A percentile compares a stretch with the other conserved stretches of the same genome.
These are phyloP conservation scores for Triplophysa dalaica DNA, from an alignment of 2,113 vertebrate species.

Conservation along the genomic window DNA sequence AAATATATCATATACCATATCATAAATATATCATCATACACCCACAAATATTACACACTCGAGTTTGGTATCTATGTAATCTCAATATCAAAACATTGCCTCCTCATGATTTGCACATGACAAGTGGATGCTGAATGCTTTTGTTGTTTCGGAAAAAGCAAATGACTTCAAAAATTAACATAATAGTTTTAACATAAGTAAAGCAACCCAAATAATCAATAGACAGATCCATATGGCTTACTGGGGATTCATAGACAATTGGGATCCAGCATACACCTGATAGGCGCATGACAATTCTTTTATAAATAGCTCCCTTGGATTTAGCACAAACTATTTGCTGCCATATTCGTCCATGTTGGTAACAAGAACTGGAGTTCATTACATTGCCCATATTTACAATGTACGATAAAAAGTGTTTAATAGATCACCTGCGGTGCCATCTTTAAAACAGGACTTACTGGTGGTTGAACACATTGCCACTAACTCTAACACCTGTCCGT, in stretches of 20 bases:
- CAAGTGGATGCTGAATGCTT: no score
- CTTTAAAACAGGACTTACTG: background rate
- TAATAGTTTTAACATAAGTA: background rate
- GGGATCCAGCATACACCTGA: slow-evolving; percentile 14
- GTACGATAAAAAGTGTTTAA: background rate
- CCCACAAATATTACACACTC: no score
- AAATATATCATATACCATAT: no score
- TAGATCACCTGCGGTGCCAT: background rate
- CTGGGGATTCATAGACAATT: slow-evolving; percentile 5
- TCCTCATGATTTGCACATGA: no score
- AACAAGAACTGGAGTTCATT: background rate
- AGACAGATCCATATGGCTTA: background rate
- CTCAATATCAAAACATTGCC: no score
- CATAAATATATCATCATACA: no score
- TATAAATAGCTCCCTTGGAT: slow-evolving; percentile 19
- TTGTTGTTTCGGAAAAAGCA: no score
- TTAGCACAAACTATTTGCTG: slow-evolving; percentile 3
- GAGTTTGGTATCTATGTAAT: no score
- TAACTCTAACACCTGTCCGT: slow-evolving; percentile 38
- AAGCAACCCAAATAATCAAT: slow-evolving; percentile 6
- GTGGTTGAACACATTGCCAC: background rate
- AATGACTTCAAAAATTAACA: no score
- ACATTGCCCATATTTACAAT: background rate
- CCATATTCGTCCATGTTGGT: background rate
- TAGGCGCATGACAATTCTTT: slow-evolving; percentile 32